Evolutionary conservation across 2,888 invertebrate genomes (phyloP).

Genomic region (Metellina segmentata): DNA sequence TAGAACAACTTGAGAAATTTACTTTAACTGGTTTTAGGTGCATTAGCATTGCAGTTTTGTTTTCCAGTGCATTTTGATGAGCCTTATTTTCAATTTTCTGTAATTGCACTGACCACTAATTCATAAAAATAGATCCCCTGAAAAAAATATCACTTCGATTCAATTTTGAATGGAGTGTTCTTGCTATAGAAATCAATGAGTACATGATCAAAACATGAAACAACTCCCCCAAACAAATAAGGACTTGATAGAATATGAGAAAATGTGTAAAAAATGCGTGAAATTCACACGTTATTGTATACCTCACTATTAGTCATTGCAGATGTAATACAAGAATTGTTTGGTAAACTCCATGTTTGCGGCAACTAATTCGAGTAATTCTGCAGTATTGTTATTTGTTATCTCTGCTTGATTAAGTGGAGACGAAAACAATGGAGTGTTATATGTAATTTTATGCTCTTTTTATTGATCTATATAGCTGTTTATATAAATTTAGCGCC

Average conservation of each 20-base stretch:
- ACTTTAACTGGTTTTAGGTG: no score
- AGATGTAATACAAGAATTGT: neutral
- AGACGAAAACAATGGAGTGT: constrained; percentile 32
- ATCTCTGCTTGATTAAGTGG: constrained; percentile 18
- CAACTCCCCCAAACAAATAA: neutral
- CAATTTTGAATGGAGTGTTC: no score
- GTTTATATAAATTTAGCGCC: constrained; percentile 40
- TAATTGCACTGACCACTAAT: no score
- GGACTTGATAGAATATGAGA: neutral
- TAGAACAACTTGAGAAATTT: no score
- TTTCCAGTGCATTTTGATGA: no score
- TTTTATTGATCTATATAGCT: constrained; percentile 48
- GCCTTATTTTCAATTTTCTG: no score
- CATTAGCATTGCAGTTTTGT: no score
- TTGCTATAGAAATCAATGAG: neutral
- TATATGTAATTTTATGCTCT: constrained; percentile 50
- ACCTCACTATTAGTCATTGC: neutral
- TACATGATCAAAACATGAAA: neutral
- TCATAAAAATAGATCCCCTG: no score
- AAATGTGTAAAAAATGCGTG: neutral
- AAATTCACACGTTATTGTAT: neutral
- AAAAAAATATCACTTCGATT: no score
- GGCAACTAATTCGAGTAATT: neutral
- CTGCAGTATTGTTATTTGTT: constrained; percentile 44
- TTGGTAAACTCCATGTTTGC: neutral